Conservation (phyloP, 2,888 invertebrate genomes). For the Bursaphelenchus okinawaensis region DNA sequence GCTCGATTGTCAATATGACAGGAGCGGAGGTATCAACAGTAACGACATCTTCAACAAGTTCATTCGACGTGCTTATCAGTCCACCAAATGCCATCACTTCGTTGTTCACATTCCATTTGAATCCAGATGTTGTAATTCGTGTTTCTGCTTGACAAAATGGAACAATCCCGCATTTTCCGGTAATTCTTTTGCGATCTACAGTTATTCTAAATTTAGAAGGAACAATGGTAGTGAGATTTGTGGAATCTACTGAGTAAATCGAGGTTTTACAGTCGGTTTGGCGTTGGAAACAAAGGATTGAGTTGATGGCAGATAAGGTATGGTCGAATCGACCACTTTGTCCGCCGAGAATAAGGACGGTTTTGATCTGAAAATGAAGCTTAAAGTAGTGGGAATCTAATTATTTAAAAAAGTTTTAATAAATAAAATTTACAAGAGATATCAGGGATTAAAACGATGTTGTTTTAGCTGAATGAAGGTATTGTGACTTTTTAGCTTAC, state of each 20-base stretch:
- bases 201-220: slow-evolving; percentile 14
- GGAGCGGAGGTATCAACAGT: slow-evolving; percentile 1
- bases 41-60: slow-evolving; percentile 2
- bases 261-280: background rate
- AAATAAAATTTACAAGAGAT: too few species aligned
- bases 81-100: slow-evolving; percentile 14
- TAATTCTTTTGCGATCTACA: slow-evolving; percentile 12
- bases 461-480: background rate
- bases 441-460: too few species aligned
- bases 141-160: slow-evolving; percentile 42
- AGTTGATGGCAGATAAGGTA: slow-evolving; percentile 40
- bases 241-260: slow-evolving; percentile 1
- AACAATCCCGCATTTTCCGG: slow-evolving; percentile 42
- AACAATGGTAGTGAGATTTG: slow-evolving; percentile 3
- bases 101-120: slow-evolving; percentile 43
- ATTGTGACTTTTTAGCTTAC: background rate
- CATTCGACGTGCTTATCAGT: slow-evolving; percentile 20
- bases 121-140: slow-evolving; percentile 40
- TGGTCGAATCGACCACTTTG: slow-evolving; percentile 52
- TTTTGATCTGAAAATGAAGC: slow-evolving; percentile 23
- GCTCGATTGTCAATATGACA: slow-evolving; percentile 2
- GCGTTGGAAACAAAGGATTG: slow-evolving; percentile 21
- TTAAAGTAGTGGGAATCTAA: background rate
- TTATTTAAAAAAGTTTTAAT: background rate
- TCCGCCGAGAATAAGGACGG: slow-evolving; percentile 37